A percentile compares a stretch with the other conserved stretches of the same genome.
These are phyloP conservation scores for Eidolon dupreanum DNA, from an alignment of 2,797 vertebrate genomes.

Conservation along the genomic window DNA sequence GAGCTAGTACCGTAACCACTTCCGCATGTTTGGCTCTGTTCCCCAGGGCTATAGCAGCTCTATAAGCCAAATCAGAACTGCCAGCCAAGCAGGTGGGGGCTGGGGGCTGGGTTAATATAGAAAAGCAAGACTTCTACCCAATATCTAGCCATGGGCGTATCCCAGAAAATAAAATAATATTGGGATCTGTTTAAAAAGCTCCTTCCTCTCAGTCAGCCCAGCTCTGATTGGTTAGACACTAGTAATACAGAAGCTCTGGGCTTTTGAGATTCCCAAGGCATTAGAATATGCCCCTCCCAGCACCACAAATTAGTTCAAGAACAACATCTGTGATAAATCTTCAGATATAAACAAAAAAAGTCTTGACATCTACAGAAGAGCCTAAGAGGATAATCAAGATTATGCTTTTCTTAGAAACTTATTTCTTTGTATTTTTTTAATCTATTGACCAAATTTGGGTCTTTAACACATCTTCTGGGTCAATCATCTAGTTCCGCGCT, in stretches of 20 bases:
- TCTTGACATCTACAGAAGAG: neutral
- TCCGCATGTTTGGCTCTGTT: constrained; percentile 94
- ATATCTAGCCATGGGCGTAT: neutral
- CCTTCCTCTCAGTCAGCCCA: neutral
- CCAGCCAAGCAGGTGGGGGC: constrained; percentile 71
- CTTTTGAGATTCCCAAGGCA: constrained; percentile 44
- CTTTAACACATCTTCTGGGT: constrained; percentile 18
- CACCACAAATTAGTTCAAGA: constrained; percentile 69
- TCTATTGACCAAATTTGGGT: neutral
- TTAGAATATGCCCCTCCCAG: constrained; percentile 19
- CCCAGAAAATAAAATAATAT: constrained; percentile 33
- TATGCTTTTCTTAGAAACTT: constrained; percentile 26
- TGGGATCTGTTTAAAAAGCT: neutral
- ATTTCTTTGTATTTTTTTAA: constrained; percentile 32
- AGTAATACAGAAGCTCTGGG: constrained; percentile 24
- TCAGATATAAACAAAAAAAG: constrained; percentile 38
- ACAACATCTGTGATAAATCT: constrained; percentile 64
- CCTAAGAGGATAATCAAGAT: constrained; percentile 56
- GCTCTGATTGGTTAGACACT: neutral
- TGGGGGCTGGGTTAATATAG: neutral
- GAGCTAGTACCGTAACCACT: constrained; percentile 92
- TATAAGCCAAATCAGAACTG: constrained; percentile 58
- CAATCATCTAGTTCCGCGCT: neutral
- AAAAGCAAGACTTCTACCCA: constrained; percentile 24
- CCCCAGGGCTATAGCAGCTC: constrained; percentile 67